A percentile compares a stretch with the other conserved stretches of the same genome.
Conservation (phyloP, 2,797 vertebrate species). For the Eulemur mongoz region DNA sequence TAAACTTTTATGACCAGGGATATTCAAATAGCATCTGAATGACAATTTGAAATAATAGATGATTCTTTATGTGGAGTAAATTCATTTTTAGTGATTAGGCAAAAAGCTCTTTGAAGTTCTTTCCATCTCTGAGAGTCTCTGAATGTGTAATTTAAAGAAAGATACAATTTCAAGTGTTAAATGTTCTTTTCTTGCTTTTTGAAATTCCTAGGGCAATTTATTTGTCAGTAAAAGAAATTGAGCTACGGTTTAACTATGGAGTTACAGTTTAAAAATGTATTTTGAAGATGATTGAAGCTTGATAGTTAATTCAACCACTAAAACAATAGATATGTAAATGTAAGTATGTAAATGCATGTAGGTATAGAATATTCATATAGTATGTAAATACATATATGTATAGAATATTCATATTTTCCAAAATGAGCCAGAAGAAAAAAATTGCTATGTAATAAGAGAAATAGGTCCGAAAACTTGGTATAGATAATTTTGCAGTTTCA, state of each 20-base stretch:
- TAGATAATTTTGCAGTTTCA: background rate
- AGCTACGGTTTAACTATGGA: background rate
- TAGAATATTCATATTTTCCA: background rate
- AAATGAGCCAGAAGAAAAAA: background rate
- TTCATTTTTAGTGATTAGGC: background rate
- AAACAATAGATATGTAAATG: background rate
- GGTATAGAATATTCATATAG: too few relatives aligned
- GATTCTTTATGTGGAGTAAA: background rate
- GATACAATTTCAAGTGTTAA: background rate
- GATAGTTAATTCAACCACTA: background rate
- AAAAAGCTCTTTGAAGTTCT: background rate
- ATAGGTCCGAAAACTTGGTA: background rate
- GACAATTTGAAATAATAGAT: background rate
- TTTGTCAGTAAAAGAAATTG: background rate
- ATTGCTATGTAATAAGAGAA: background rate
- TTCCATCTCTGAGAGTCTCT: background rate
- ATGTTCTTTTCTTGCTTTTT: background rate
- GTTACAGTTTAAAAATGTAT: background rate
- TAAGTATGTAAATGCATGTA: background rate
- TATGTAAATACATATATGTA: background rate
- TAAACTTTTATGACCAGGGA: background rate
- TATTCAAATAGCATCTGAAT: background rate
- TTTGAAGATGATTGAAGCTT: background rate
- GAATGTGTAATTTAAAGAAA: conserved; percentile 7
- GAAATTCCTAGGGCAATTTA: background rate